Evolutionary conservation across 1,140 invertebrate species (phyloP), one percentile per base, ranked within the genome.

Genomic region (Potamilus streckersoni): DNA sequence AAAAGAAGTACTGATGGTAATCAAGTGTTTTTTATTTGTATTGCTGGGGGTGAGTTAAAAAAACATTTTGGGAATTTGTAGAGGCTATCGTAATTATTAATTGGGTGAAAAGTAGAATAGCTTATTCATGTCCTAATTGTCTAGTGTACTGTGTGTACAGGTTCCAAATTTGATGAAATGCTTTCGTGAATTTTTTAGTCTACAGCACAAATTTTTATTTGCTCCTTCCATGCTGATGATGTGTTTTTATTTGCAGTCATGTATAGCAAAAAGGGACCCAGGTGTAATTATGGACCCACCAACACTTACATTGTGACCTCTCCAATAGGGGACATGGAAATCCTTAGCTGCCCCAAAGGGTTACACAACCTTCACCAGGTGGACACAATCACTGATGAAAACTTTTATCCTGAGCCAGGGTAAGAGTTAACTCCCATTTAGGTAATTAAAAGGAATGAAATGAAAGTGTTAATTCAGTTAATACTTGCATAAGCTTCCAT

Each of bases 341-440:
- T 87, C 5, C 71, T 80, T 14, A 82, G 83, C 76, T 89, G 88
- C 80, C 81, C 83, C 15, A 85, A 82, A 69, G 88, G 88, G 49
- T 62, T 88, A 13, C 87, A 88, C 76, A 82, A 78, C 31, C 58
- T 89, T 5, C 65, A 71, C 31, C 82, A 84, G 63, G 65, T 78
- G 31, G 78, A 77, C 57, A 74, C 60, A 55, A 72, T 82, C 20
- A 83, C 74, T 74, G 85, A 87, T 81, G 77, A 76, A 27, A 81
- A 79, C 56, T 88, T 89, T 72, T 64, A 64, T 69, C 86, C 85
- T 72, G 73, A 84, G 58, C 69, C 69, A 71, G 70, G 82, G 85
- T 86, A 82, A 77, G 60, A 55, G 3, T 49, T 49, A 49, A 6
- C 38, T 49, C 38, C 38, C 38, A 49, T 49, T 8, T 4, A 49